phyloP scores from a whole-genome alignment of 1,140 invertebrate species.

The Dinoponera quadriceps region DNA sequence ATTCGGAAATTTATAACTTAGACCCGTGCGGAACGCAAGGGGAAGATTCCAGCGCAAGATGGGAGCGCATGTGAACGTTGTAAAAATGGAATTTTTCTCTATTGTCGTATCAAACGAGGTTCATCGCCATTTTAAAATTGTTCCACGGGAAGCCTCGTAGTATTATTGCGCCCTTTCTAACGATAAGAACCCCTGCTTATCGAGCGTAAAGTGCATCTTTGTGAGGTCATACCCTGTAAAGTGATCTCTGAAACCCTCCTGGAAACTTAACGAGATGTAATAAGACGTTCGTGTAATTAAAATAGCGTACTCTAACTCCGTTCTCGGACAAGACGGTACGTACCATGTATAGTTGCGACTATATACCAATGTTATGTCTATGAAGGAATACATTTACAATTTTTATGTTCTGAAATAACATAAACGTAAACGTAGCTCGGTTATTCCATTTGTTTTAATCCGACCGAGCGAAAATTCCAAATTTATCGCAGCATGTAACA shows the following conservation, averaged over 20 bases:
- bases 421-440: no score
- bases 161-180: conserved; percentile 39
- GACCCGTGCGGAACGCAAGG: no score
- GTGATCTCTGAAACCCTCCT: conserved; percentile 38
- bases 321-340: background rate
- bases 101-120: conserved; percentile 11
- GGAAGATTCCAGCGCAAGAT: no score
- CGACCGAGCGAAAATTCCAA: no score
- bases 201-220: conserved; percentile 50
- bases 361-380: background rate
- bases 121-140: background rate
- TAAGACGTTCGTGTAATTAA: conserved; percentile 43
- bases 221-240: conserved; percentile 38
- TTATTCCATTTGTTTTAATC: no score
- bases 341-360: background rate
- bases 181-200: conserved; percentile 50
- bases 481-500: no score
- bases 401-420: no score
- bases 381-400: background rate
- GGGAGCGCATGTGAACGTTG: no score
- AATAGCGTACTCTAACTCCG: conserved; percentile 6
- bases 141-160: background rate
- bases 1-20: no score
- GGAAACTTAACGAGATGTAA: conserved; percentile 32
- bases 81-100: background rate